Evolutionary conservation across 2,888 invertebrate genomes (phyloP), one percentile per base, ranked within the genome.

Genomic region (Sthenelais limicola): DNA sequence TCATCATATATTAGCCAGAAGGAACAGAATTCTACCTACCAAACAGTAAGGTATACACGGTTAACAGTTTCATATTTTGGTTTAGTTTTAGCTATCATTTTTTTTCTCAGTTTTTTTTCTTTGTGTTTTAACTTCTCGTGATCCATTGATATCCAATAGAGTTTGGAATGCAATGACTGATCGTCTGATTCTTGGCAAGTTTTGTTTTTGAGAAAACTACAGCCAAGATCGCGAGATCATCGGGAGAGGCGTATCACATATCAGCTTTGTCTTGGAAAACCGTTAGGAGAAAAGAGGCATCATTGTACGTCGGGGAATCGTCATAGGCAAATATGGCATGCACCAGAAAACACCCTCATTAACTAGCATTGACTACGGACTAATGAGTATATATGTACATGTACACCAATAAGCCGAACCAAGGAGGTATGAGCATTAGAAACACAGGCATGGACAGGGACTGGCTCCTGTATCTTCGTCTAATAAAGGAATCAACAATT

Each of bases 281-380:
- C 62, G 38, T 35, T 62, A 38, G 43, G 62, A 62, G 38, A 62
- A 38, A 62, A 43, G 62, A 62, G 62, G 62, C 62, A 35, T 62
- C 62, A 35, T 35, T 62, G 62, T 62, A 62, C 62, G 62, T 62
- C 24, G 62, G 62, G 62, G 62, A 35, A 62, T 62, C 62, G 62
- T 62, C 62, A 62, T 62, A 62, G 62, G 62, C 62, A 62, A 62
- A 62, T 62, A 62, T 62, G 62, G 62, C 62, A 62, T 62, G 62
- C 62, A 62, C 62, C 62, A 62, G 38, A 62, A 62, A 62, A 62
- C 62, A 62, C 62, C 62, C 62, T 62, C 62, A 62, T 62, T 62
- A 38, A 38, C 62, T 62, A 62, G 38, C 62, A 38, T 62, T 43
- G n/a, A 62, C 62, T 35, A 38, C n/a, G 7, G 35, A 62, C 62